These are phyloP conservation scores for Gorilla gorilla DNA, from an alignment of 2,113 vertebrate species.

Conservation along the genomic window DNA sequence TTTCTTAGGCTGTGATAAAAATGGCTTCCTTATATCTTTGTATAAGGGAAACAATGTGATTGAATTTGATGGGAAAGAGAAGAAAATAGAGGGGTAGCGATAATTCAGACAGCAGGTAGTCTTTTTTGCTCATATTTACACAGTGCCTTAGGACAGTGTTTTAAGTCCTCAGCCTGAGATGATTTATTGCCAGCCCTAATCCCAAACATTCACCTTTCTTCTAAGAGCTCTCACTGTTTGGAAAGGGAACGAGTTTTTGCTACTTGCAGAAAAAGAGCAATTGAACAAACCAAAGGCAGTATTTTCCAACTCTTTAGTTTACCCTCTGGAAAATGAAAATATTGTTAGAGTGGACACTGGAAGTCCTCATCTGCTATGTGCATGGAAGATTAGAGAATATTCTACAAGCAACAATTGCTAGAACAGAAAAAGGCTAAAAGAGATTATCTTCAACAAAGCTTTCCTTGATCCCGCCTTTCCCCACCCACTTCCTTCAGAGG, in stretches of 20 bases:
- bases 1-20: slow-evolving; percentile 25
- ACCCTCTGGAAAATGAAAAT: background rate
- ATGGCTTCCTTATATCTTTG: slow-evolving; percentile 21
- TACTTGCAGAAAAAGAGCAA: background rate
- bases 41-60: background rate
- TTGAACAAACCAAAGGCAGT: background rate
- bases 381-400: background rate
- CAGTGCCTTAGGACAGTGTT: background rate
- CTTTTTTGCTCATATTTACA: background rate
- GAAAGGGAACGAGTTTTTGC: background rate
- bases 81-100: slow-evolving; percentile 12
- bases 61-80: background rate
- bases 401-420: background rate
- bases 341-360: background rate
- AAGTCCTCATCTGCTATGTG: background rate
- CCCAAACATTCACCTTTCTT: background rate
- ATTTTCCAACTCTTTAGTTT: background rate
- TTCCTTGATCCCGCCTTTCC: background rate
- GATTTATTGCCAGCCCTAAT: background rate
- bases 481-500: background rate
- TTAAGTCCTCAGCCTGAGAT: background rate
- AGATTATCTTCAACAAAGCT: background rate
- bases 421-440: background rate
- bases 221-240: background rate
- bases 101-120: background rate